Evolutionary conservation across 2,113 vertebrate genomes (phyloP).

Genomic region (Plecotus auritus): DNA sequence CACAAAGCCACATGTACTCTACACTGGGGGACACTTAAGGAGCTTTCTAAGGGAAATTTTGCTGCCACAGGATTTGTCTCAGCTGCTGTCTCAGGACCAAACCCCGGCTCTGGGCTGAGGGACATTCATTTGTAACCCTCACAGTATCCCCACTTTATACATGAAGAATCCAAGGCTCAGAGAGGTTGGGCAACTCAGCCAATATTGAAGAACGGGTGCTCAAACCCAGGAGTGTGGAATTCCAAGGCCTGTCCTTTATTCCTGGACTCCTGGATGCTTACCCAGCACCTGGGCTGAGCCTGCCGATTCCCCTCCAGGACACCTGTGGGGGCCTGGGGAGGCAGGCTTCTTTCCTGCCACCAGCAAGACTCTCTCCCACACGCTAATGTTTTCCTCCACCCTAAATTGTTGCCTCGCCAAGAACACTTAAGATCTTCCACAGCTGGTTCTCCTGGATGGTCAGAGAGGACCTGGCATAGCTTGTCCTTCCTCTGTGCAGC

Average conservation of each 20-base stretch:
- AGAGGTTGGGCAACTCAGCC: background rate
- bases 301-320: accelerated
- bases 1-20: background rate
- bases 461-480: background rate
- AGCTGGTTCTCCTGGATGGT: background rate
- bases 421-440: background rate
- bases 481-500: background rate
- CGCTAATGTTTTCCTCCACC: background rate
- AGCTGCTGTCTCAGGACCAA: background rate
- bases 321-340: accelerated
- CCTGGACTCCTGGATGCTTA: background rate
- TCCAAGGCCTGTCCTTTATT: background rate
- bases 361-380: accelerated
- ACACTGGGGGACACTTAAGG: background rate
- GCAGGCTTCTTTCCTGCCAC: background rate
- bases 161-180: background rate
- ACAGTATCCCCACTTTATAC: background rate
- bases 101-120: background rate
- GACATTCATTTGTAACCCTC: background rate
- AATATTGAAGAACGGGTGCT: background rate
- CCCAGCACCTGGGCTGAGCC: background rate
- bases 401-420: background rate
- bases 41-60: background rate
- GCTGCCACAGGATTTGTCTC: background rate
- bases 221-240: background rate